These are phyloP conservation scores for Anniella stebbinsi DNA, from an alignment of 2,797 vertebrate species.

Conservation along the genomic window DNA sequence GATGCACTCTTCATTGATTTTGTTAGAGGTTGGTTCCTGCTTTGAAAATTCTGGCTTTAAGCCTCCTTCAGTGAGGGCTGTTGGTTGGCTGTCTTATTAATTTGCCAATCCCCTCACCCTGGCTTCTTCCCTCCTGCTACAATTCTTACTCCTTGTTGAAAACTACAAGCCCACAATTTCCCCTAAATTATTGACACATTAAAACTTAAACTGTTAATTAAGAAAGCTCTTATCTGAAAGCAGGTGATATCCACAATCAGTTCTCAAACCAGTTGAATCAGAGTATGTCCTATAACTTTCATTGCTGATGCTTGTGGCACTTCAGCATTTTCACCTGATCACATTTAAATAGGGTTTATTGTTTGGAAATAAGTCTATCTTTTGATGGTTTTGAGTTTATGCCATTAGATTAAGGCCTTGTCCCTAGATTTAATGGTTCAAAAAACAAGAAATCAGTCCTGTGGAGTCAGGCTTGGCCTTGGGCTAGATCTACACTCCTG, in stretches of 20 bases:
- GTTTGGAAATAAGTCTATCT: background rate
- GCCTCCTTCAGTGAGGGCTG: background rate
- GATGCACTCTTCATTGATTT: background rate
- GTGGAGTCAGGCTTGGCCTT: background rate
- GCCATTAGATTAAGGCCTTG: background rate
- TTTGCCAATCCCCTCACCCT: background rate
- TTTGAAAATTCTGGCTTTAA: background rate
- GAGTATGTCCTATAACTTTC: background rate
- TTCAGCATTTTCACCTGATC: constrained; percentile 32
- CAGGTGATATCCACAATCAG: constrained; percentile 42
- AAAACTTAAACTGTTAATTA: constrained; percentile 70
- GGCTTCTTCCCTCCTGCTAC: background rate
- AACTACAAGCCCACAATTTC: constrained; percentile 44
- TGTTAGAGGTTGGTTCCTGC: background rate
- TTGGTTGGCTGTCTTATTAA: background rate
- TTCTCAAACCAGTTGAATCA: constrained; percentile 46
- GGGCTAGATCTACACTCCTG: no score
- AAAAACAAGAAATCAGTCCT: background rate
- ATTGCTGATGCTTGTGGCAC: background rate
- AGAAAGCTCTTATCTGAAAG: constrained; percentile 57
- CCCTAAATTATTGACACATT: constrained; percentile 61
- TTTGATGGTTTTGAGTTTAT: background rate
- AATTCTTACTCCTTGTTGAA: constrained; percentile 40
- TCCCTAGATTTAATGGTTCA: background rate
- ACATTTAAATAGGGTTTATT: constrained; percentile 13